Conservation (phyloP, 2,888 invertebrate genomes). For the Dascillus cervinus region DNA sequence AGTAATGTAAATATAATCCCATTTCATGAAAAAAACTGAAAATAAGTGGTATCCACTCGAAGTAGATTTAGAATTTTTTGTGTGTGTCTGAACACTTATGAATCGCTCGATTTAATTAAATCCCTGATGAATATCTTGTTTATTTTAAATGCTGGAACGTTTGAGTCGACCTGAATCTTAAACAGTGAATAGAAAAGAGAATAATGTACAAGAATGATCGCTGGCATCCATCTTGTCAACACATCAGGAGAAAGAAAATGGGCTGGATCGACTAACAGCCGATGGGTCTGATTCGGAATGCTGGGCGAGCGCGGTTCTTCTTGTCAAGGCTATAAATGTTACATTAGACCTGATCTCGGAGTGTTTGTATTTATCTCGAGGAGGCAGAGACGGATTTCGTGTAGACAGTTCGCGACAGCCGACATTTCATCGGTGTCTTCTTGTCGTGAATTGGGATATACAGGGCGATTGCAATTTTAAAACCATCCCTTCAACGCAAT, state of each 20-base stretch:
- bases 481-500: too few relatives aligned
- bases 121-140: too few relatives aligned
- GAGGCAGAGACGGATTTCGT: slow-evolving; percentile 26
- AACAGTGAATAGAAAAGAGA: slow-evolving; percentile 22
- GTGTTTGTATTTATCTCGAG: slow-evolving; percentile 31
- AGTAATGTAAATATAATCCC: too few relatives aligned
- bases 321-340: slow-evolving; percentile 31
- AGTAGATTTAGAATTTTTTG: too few relatives aligned
- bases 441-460: slow-evolving; percentile 14
- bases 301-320: slow-evolving; percentile 25
- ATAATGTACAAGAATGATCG: slow-evolving; percentile 32
- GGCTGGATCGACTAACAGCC: slow-evolving; percentile 24
- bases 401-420: slow-evolving; percentile 24
- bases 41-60: too few relatives aligned
- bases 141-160: too few relatives aligned
- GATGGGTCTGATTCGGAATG: slow-evolving; percentile 28
- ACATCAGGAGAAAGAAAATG: slow-evolving; percentile 21
- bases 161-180: slow-evolving; percentile 34
- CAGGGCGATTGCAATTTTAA: too few relatives aligned
- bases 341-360: slow-evolving; percentile 31
- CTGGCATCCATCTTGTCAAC: slow-evolving; percentile 35
- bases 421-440: slow-evolving; percentile 23
- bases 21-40: too few relatives aligned
- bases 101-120: too few relatives aligned
- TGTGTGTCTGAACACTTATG: too few relatives aligned